These are phyloP conservation scores for Danio kyathit DNA, from an alignment of 2,797 vertebrate genomes.

Conservation along the genomic window DNA sequence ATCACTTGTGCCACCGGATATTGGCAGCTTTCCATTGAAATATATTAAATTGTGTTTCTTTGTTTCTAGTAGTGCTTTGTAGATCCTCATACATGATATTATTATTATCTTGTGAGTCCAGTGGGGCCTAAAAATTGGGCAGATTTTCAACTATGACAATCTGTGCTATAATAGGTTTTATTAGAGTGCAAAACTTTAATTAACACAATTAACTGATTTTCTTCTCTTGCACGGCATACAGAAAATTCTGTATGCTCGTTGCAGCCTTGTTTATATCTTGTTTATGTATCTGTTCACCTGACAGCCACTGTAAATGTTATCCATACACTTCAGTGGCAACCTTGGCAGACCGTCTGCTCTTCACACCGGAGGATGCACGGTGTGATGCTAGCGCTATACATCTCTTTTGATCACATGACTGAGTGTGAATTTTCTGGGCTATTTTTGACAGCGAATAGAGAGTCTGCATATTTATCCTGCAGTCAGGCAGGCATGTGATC, in stretches of 20 bases:
- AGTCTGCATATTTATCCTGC: conserved; percentile 18
- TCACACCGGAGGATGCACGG: conserved; percentile 39
- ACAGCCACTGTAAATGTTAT: conserved; percentile 8
- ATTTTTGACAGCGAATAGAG: conserved; percentile 52
- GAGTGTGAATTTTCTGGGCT: conserved; percentile 36
- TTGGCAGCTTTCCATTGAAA: too few relatives aligned
- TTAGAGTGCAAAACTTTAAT: neutral
- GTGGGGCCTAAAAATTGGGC: too few relatives aligned
- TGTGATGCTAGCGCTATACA: conserved; percentile 26
- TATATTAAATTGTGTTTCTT: too few relatives aligned
- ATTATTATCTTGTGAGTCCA: too few relatives aligned
- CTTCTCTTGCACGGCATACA: neutral
- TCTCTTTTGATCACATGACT: conserved; percentile 33
- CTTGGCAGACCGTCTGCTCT: conserved; percentile 25
- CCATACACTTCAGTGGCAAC: neutral
- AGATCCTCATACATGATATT: too few relatives aligned
- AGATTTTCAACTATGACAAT: neutral
- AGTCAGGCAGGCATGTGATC: conserved; percentile 6
- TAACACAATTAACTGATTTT: too few relatives aligned
- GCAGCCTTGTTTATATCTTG: neutral
- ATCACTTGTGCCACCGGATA: too few relatives aligned
- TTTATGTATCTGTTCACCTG: neutral
- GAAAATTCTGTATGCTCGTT: neutral
- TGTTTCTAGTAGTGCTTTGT: too few relatives aligned
- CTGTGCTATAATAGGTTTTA: neutral